Conservation (phyloP, 2,797 vertebrate genomes). For the Graptemys geographica region DNA sequence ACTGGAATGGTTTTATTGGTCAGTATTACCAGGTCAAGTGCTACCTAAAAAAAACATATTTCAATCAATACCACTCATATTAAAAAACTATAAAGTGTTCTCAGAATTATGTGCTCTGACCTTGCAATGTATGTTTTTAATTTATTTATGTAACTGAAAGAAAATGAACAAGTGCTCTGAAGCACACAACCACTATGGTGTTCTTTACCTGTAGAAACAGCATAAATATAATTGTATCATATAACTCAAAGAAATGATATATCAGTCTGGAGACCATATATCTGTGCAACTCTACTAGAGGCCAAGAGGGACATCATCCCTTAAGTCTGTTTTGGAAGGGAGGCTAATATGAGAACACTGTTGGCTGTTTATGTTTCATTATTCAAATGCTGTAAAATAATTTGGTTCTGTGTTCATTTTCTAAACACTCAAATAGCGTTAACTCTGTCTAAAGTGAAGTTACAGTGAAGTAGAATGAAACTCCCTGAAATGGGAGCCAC, state of each 20-base stretch:
- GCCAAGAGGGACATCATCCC: neutral
- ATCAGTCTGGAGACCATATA: neutral
- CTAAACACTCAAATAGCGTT: neutral
- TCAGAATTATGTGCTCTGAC: neutral
- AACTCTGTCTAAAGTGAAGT: neutral
- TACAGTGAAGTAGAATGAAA: neutral
- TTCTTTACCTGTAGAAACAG: neutral
- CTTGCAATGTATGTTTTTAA: constrained; percentile 6
- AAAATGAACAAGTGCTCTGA: neutral
- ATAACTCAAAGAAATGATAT: neutral
- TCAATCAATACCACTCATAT: neutral
- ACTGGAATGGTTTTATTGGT: neutral
- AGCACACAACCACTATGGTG: neutral
- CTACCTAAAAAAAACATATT: neutral
- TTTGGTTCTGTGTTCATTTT: neutral
- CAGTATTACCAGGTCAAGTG: neutral
- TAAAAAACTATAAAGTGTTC: neutral
- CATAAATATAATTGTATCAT: neutral
- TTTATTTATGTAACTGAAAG: neutral
- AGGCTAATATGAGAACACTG: neutral
- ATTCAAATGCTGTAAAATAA: neutral
- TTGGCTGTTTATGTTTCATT: neutral
- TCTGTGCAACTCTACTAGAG: neutral
- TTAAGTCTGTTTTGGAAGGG: neutral
- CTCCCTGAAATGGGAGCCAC: neutral